These are phyloP conservation scores for Macrochelys suwanniensis DNA, from an alignment of 2,797 vertebrate species.

Conservation along the genomic window DNA sequence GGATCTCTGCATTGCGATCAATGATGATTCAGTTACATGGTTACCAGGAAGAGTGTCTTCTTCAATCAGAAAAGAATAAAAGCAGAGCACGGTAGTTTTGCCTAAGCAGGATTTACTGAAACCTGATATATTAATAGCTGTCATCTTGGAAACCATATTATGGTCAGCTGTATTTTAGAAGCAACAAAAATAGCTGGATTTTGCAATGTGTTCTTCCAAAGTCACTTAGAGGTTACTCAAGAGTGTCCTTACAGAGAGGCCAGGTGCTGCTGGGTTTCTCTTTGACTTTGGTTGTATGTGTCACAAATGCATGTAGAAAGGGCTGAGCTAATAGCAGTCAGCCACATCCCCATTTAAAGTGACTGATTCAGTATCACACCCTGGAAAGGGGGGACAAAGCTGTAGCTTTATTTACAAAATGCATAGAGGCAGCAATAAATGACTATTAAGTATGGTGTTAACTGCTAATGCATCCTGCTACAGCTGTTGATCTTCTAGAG, in stretches of 20 bases:
- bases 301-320: background rate
- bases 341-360: background rate
- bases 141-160: background rate
- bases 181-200: background rate
- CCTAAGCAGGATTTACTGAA: slow-evolving; percentile 19
- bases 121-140: background rate
- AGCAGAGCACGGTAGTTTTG: background rate
- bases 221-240: no score
- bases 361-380: background rate
- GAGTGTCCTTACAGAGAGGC: background rate
- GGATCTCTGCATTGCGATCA: background rate
- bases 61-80: background rate
- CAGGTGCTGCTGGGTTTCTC: background rate
- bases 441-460: background rate
- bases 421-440: background rate
- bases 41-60: background rate
- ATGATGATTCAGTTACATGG: background rate
- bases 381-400: background rate
- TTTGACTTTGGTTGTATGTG: background rate
- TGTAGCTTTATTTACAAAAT: background rate
- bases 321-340: background rate
- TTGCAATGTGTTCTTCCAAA: background rate
- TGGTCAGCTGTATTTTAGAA: slow-evolving; percentile 14
- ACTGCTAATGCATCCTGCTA: background rate
- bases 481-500: background rate